A percentile compares a stretch with the other conserved stretches of the same genome.
Evolutionary conservation across 64 coral and sea anemone species (phyloP).

Genomic region (Cladopsammia gracilis): DNA sequence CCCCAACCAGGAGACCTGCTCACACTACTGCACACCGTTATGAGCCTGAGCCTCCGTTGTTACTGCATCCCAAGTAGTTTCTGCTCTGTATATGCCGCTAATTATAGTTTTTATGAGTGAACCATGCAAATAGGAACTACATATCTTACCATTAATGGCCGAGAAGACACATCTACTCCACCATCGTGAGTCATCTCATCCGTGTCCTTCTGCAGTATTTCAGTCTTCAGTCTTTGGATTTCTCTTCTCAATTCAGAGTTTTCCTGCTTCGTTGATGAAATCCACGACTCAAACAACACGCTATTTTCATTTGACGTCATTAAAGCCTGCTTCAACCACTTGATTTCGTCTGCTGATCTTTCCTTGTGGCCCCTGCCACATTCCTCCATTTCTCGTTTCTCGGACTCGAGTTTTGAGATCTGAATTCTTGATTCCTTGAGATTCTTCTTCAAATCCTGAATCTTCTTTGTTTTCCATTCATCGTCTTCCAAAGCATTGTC

Average conservation of each 20-base stretch:
- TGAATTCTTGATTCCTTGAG: background rate
- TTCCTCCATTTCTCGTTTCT: background rate
- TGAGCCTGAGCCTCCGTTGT: too few relatives aligned
- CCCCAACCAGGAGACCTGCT: too few relatives aligned
- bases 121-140: background rate
- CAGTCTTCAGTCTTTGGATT: background rate
- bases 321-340: background rate
- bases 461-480: background rate
- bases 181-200: background rate
- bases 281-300: background rate
- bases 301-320: background rate
- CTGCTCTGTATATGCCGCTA: too few relatives aligned
- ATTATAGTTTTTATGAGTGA: background rate
- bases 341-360: background rate
- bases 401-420: background rate
- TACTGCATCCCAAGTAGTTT: too few relatives aligned
- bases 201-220: background rate
- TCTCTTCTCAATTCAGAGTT: background rate
- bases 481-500: background rate
- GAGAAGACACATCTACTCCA: background rate
- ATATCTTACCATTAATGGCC: background rate
- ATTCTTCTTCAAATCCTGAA: conserved; percentile 1
- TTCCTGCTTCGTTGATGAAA: background rate
- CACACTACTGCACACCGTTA: too few relatives aligned
- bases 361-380: background rate